These are phyloP conservation scores for Aspidapion aeneum DNA, from an alignment of 2,888 invertebrate species.

Conservation along the genomic window DNA sequence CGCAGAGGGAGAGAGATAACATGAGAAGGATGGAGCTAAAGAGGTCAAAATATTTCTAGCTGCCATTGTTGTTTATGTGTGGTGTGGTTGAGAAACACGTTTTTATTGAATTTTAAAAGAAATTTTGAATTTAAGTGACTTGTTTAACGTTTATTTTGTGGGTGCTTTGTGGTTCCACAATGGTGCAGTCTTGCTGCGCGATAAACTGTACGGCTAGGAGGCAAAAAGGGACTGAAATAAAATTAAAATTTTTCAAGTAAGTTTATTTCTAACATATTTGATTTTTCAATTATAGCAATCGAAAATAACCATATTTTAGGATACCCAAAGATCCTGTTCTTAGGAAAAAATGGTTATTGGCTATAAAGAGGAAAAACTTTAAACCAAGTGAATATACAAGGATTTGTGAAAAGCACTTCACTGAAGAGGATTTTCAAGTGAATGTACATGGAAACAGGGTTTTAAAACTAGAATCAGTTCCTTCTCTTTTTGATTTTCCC, in stretches of 20 bases:
- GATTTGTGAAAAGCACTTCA: constrained; percentile 12
- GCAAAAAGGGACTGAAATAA: background rate
- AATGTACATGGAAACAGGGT: constrained; percentile 12
- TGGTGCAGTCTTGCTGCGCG: background rate
- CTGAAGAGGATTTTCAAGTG: constrained; percentile 1
- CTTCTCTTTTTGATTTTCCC: constrained; percentile 13
- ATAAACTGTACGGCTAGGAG: background rate
- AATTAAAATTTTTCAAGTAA: background rate
- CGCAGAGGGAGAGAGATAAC: no score
- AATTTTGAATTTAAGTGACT: no score
- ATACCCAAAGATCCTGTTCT: constrained; percentile 4
- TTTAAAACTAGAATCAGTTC: constrained; percentile 5
- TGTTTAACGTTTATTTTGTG: background rate
- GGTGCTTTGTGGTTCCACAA: background rate
- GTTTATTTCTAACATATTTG: background rate
- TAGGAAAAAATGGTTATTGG: constrained; percentile 4
- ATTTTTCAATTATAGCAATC: background rate
- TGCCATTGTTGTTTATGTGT: no score
- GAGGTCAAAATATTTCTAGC: no score
- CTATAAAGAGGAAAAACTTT: constrained; percentile 3
- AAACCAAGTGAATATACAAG: background rate
- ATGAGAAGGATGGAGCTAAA: no score
- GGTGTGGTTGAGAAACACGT: no score
- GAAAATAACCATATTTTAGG: background rate
- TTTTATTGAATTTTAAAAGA: no score